Percentiles rank a stretch among this genome's conserved stretches.
These are phyloP conservation scores for Leucoptera coffeella DNA, from an alignment of 2,888 invertebrate genomes.

Conservation along the genomic window DNA sequence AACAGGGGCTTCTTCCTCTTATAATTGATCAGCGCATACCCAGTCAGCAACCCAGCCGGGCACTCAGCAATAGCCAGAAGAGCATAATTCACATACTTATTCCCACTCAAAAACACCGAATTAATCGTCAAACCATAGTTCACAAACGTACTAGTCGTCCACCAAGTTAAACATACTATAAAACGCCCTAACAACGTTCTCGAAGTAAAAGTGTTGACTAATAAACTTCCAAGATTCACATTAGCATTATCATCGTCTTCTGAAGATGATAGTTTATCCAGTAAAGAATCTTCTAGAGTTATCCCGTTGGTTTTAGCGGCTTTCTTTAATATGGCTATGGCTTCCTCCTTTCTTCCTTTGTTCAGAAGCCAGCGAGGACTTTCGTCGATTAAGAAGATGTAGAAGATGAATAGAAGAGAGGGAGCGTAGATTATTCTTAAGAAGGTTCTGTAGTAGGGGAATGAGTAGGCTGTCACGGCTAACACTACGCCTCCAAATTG, in stretches of 20 bases:
- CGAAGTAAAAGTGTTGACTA: slow-evolving; percentile 7
- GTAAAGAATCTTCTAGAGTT: slow-evolving; percentile 3
- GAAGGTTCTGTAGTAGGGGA: slow-evolving; percentile 55
- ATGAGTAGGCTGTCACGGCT: slow-evolving; percentile 53
- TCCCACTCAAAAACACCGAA: slow-evolving; percentile 58
- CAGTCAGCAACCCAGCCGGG: slow-evolving; percentile 39
- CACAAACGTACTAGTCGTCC: slow-evolving; percentile 56
- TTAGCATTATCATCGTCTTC: slow-evolving; percentile 3
- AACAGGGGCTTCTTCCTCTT: slow-evolving; percentile 31
- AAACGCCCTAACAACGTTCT: slow-evolving; percentile 3
- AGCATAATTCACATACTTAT: slow-evolving; percentile 64
- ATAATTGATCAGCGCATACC: slow-evolving; percentile 25
- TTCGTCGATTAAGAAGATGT: slow-evolving; percentile 57
- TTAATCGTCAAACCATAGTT: slow-evolving; percentile 64
- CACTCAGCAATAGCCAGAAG: slow-evolving; percentile 39
- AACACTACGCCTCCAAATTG: slow-evolving; percentile 53
- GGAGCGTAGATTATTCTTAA: slow-evolving; percentile 58
- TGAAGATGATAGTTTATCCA: slow-evolving; percentile 2
- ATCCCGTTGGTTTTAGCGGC: slow-evolving; percentile 26
- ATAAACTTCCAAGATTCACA: slow-evolving; percentile 14
- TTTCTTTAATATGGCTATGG: slow-evolving; percentile 43
- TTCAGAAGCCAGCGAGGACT: slow-evolving; percentile 62
- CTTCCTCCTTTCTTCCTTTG: slow-evolving; percentile 50
- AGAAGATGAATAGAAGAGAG: slow-evolving; percentile 50
- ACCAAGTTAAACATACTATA: slow-evolving; percentile 5